These are phyloP conservation scores for Sparus aurata DNA, from an alignment of 2,797 vertebrate genomes.

Conservation along the genomic window DNA sequence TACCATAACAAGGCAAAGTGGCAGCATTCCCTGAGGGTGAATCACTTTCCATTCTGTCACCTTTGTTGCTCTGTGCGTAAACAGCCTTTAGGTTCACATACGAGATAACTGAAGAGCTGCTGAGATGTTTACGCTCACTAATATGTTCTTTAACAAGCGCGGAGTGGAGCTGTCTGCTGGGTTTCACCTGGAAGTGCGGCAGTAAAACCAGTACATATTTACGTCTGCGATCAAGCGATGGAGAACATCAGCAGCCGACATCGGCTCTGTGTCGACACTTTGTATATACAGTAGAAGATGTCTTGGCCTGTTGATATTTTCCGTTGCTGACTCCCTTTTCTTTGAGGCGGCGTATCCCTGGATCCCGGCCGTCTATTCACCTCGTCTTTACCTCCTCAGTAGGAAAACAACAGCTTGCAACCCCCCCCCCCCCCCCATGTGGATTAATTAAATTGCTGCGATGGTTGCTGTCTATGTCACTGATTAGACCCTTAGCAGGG, in stretches of 20 bases:
- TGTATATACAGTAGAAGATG: constrained; percentile 54
- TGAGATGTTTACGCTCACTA: constrained; percentile 4
- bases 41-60: constrained; percentile 71
- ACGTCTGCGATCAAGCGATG: constrained; percentile 23
- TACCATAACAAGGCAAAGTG: constrained; percentile 62
- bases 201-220: constrained; percentile 9
- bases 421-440: constrained; percentile 72
- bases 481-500: constrained; percentile 71
- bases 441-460: constrained; percentile 83
- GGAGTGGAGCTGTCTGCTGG: constrained; percentile 6
- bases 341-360: constrained; percentile 30
- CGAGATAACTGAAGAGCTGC: neutral
- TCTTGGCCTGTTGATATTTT: constrained; percentile 56
- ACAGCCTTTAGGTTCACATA: constrained; percentile 21
- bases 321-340: constrained; percentile 40
- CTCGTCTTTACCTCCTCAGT: constrained; percentile 63
- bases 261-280: constrained; percentile 31
- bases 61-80: constrained; percentile 44
- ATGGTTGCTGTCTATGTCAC: constrained; percentile 66
- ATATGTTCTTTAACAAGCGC: neutral
- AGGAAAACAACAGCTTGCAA: constrained; percentile 83
- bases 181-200: neutral
- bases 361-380: constrained; percentile 50
- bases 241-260: constrained; percentile 22
- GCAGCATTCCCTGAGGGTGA: constrained; percentile 59